Conservation (phyloP, 2,113 vertebrate genomes). For the Nannospalax galili region DNA sequence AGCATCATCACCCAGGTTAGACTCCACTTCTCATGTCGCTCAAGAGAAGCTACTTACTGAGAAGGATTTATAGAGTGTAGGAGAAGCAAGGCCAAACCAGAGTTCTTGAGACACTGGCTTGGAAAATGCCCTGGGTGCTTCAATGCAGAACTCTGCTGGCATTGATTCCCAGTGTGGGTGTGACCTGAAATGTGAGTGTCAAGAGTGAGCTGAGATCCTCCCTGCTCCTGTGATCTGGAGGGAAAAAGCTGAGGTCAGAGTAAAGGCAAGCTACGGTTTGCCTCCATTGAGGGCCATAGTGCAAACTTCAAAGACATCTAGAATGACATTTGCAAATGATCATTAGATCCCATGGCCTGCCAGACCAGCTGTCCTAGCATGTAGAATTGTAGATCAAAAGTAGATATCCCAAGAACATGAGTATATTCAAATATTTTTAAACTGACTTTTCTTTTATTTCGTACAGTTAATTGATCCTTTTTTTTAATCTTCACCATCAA, state of each 20-base stretch:
- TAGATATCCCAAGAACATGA: background rate
- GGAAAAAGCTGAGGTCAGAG: background rate
- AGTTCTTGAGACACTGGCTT: background rate
- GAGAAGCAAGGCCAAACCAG: background rate
- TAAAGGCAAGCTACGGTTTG: background rate
- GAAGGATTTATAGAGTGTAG: background rate
- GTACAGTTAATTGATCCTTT: background rate
- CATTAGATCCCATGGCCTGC: background rate
- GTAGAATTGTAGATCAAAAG: background rate
- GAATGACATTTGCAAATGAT: background rate
- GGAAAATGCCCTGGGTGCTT: background rate
- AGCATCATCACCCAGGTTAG: slow-evolving; percentile 90
- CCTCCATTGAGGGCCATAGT: background rate
- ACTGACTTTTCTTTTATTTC: background rate
- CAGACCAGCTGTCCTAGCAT: background rate
- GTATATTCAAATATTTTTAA: background rate
- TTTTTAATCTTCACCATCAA: background rate
- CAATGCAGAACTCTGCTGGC: background rate
- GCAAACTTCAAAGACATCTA: background rate
- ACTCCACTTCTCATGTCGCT: background rate
- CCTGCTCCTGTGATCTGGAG: background rate
- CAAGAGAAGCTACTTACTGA: background rate
- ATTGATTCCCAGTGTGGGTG: background rate
- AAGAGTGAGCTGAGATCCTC: background rate
- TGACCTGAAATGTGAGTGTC: background rate